Conservation (phyloP, 53 echinoderm and acorn worm species). For the Apostichopus leukothele region DNA sequence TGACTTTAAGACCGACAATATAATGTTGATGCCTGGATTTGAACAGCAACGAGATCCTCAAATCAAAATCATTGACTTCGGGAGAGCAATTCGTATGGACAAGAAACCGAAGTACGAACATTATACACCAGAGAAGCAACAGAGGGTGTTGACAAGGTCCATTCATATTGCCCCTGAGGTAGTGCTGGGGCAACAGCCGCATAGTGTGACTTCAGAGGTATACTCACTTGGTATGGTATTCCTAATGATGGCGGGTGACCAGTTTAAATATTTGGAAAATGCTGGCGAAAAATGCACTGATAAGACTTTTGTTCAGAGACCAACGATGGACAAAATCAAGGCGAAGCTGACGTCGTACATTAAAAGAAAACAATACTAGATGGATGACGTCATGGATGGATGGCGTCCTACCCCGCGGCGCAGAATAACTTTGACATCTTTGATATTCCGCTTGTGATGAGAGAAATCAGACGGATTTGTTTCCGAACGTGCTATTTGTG, state of each 20-base stretch:
- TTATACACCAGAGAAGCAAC: background rate
- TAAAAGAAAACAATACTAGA: background rate
- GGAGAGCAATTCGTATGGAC: background rate
- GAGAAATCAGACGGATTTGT: too few relatives aligned
- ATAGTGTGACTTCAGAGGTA: background rate
- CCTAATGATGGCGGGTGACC: background rate
- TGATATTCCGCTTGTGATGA: too few relatives aligned
- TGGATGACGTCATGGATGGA: too few relatives aligned
- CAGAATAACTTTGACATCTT: too few relatives aligned
- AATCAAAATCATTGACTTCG: slow-evolving; percentile 35
- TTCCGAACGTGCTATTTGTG: too few relatives aligned
- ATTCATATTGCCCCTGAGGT: slow-evolving; percentile 15
- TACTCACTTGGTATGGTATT: slow-evolving; percentile 9
- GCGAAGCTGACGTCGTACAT: background rate
- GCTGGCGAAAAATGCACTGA: background rate
- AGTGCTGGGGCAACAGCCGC: background rate
- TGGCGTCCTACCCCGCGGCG: too few relatives aligned
- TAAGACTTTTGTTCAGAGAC: background rate
- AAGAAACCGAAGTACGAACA: background rate
- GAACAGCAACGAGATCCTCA: background rate
- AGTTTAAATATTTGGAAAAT: background rate
- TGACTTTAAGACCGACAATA: slow-evolving; percentile 21
- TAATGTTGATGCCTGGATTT: slow-evolving; percentile 16
- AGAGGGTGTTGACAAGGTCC: background rate
- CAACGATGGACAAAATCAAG: background rate